Evolutionary conservation across 2,888 invertebrate species (phyloP), one percentile per base, ranked within the genome.

Genomic region (Anaspis maculata): DNA sequence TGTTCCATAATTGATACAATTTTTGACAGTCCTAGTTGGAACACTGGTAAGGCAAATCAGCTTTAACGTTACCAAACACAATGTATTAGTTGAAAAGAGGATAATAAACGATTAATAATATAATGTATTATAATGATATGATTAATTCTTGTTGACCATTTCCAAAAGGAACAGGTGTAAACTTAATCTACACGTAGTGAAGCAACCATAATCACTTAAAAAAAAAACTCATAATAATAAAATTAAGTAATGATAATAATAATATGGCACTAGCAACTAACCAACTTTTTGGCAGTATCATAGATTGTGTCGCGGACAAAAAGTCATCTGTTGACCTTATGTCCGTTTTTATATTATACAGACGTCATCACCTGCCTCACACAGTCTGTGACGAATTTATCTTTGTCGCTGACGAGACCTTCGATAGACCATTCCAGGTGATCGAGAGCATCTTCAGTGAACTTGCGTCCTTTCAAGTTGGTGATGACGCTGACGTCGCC

Each of bases 401-500:
- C 74, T 46, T 70, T 72, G 30, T 59, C 56, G 42, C 49, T 55
- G 26, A 54, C 53, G 16, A 54, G 40, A 25, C 51, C 51, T 30
- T 51, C 54, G 13, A 65, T 44, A 15, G 58, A 55, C 28, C 48
- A 44, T 46, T 81, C 73, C 13, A 82, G 68, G 9, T 71, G 73
- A 25, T 67, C 68, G 6, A 79, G 66, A 5, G 78, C 72, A 56
- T 76, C 74, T 11, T 76, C 74, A 1, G 76, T 73, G 59, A 81
- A 83, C 52, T 71, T 70, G 42, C 76, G 74, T 10, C 81, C 81
- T 52, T 76, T 75, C 5, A 82, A 66, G 42, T 72, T 74, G 3
- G 77, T 77, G 28, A 81, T 71, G 13, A 61, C 59, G 15, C 76
- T 75, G 0, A 77, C 77, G 50, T 80, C 76, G 3, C 76, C 76